Evolutionary conservation across 2,797 vertebrate species (phyloP), one percentile per base, ranked within the genome.

Genomic region (Chrosomus eos): DNA sequence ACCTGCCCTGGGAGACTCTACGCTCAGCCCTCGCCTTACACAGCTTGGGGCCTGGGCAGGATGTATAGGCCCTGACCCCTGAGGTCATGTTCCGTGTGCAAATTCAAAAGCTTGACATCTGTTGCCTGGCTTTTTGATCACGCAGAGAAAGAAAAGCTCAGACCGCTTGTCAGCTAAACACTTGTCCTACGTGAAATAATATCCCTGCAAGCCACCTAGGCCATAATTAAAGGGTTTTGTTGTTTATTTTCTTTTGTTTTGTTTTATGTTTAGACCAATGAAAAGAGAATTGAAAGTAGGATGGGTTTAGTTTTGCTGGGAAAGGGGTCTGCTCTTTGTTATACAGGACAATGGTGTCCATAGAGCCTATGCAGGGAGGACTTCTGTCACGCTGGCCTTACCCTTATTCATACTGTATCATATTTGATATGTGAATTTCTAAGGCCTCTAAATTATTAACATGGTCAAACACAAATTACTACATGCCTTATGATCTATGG

Each of bases 21-120:
- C 89, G 88, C 92, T 71, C 85, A 26, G 84, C 89, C 90, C 68
- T 93, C 89, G 92, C 90, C 93, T 90, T 85, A 88, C 93, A 90
- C 94, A 95, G 94, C 94, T 94, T 94, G 93, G 93, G 93, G 93
- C 92, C 0, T 88, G 86, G 75, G 89, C 91, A 93, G 91, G 92
- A 92, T 94, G 91, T 91, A 92, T 92, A 90, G 92, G 91, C 91
- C 92, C 91, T 94, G 94, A 95, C 94, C 94, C 92, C 93, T 85
- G 89, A 94, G 93, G 94, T 95, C 94, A 93, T 90, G 85, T 92
- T 94, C 93, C 93, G 93, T 93, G 92, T 92, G 87, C 88, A 93
- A 86, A 89, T 94, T 95, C 93, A 93, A 94, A 95, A 92, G 92
- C 92, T 90, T 93, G 94, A 95, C 95, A 96, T 96, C 93, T 96